Conservation (phyloP, 2,888 invertebrate genomes). For the Fragum fragum region DNA sequence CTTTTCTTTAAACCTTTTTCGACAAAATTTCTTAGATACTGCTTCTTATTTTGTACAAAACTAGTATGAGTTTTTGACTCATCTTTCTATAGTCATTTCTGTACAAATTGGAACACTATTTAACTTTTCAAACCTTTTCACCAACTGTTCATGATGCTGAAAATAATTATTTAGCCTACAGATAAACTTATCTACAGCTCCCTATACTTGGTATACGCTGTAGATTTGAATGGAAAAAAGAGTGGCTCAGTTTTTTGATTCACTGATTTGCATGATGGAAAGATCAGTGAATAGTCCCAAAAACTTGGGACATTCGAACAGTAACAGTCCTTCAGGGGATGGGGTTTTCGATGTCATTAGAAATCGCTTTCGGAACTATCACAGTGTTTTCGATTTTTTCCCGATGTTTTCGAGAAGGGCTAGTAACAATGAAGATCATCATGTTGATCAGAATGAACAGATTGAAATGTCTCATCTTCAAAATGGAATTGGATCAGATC, state of each 20-base stretch:
- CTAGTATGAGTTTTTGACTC: too few relatives aligned
- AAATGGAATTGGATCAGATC: conserved; percentile 54
- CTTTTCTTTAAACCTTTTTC: background rate
- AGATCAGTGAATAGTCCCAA: conserved; percentile 49
- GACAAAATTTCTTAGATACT: background rate
- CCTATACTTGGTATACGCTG: background rate
- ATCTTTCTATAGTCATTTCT: too few relatives aligned
- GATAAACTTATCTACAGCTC: background rate
- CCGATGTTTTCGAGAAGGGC: conserved; percentile 54
- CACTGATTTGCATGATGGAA: conserved; percentile 67
- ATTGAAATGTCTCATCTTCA: conserved; percentile 82
- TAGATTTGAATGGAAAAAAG: conserved; percentile 3
- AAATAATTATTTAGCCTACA: background rate
- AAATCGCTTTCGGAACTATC: conserved; percentile 61
- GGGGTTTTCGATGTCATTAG: conserved; percentile 77
- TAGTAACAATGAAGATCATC: conserved; percentile 48
- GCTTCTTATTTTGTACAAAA: too few relatives aligned
- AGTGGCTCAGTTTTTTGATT: conserved; percentile 1
- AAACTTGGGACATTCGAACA: conserved; percentile 35
- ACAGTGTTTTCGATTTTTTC: conserved; percentile 63
- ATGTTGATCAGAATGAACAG: conserved; percentile 62
- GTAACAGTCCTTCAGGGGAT: conserved; percentile 43
- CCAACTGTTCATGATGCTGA: background rate
- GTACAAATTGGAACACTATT: too few relatives aligned
- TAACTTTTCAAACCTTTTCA: too few relatives aligned